phyloP scores from a whole-genome alignment of 1,140 invertebrate genomes.

The Pinna nobilis region DNA sequence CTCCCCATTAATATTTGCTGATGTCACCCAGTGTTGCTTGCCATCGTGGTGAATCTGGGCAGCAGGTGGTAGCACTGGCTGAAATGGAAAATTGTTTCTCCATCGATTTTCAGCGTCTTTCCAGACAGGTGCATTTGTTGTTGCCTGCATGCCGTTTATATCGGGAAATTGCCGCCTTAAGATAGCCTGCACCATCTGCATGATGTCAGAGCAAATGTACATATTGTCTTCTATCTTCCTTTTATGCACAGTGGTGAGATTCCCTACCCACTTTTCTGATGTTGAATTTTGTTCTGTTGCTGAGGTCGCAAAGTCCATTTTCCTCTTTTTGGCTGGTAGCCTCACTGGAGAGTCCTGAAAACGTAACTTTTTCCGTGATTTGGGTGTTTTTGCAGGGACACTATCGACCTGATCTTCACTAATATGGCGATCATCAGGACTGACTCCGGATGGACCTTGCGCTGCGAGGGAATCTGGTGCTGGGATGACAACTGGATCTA shows the following conservation, averaged over 20 bases:
- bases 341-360: too few species aligned
- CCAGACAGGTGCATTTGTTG: conserved; percentile 1
- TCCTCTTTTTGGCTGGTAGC: background rate
- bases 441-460: too few species aligned
- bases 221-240: background rate
- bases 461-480: conserved; percentile 3
- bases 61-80: background rate
- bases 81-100: background rate
- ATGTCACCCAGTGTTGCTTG: background rate
- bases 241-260: background rate
- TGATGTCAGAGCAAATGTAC: background rate
- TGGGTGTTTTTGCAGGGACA: background rate
- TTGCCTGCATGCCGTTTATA: background rate
- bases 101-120: background rate
- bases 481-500: background rate
- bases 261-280: background rate
- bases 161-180: conserved; percentile 2
- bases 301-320: background rate
- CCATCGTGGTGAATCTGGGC: background rate
- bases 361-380: background rate
- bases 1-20: background rate
- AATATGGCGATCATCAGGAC: too few species aligned
- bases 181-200: background rate
- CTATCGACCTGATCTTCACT: too few species aligned
- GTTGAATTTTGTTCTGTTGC: background rate